phyloP scores from a whole-genome alignment of 1,140 invertebrate species.

The Zaprionus tsacasi region DNA sequence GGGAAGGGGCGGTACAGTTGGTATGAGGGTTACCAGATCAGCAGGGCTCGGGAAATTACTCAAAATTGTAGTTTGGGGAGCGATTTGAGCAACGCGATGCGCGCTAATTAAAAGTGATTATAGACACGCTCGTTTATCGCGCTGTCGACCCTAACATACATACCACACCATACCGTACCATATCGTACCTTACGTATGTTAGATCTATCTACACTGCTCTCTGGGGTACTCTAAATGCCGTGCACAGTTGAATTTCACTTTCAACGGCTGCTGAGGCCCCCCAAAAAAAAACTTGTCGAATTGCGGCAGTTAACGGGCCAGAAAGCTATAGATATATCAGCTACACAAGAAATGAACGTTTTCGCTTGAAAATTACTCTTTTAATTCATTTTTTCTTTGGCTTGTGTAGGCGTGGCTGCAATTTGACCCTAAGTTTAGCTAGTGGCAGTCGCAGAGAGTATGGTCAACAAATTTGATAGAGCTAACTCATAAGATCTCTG shows the following conservation, averaged over 20 bases:
- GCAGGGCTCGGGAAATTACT: slow-evolving; percentile 56
- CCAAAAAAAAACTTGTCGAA: not conserved
- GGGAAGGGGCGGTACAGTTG: slow-evolving; percentile 15
- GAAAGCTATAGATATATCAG: too few species aligned
- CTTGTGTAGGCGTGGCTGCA: too few species aligned
- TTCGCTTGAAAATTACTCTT: too few species aligned
- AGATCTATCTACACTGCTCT: not conserved
- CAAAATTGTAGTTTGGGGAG: slow-evolving; percentile 59
- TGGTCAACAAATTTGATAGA: not conserved
- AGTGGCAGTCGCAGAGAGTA: too few species aligned
- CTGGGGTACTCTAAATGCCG: not conserved
- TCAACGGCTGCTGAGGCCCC: not conserved
- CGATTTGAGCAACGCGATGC: slow-evolving; percentile 31
- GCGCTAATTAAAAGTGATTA: slow-evolving; percentile 76
- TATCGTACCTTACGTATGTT: not conserved
- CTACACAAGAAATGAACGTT: too few species aligned
- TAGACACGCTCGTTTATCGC: slow-evolving; percentile 67
- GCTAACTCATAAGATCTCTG: too few species aligned
- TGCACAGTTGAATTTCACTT: slow-evolving; percentile 3
- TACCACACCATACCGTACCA: too few species aligned
- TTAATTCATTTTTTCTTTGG: too few species aligned
- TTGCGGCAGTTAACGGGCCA: not conserved
- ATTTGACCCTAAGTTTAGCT: too few species aligned
- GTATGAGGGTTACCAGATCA: slow-evolving; percentile 9
- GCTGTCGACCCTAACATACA: not conserved